phyloP scores from a whole-genome alignment of 2,797 vertebrate genomes.

The Nannoperca australis region DNA sequence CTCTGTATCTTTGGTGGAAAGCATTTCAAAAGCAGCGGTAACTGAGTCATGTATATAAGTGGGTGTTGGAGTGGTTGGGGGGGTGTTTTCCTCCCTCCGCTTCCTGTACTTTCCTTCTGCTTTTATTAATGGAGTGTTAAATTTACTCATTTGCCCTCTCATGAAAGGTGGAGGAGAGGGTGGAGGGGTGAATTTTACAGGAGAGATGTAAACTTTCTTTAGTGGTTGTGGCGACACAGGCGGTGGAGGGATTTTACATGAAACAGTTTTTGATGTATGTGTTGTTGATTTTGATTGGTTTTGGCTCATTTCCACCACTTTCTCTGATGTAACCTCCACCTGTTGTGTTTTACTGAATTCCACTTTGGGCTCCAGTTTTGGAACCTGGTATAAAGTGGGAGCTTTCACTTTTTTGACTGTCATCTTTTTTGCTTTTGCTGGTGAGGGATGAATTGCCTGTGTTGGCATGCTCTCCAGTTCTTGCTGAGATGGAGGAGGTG shows the following conservation, averaged over 20 bases:
- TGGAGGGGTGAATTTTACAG: constrained; percentile 87
- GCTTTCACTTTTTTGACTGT: constrained; percentile 83
- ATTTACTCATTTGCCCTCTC: constrained; percentile 88
- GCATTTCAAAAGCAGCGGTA: constrained; percentile 75
- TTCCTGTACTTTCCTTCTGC: constrained; percentile 91
- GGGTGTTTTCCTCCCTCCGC: constrained; percentile 84
- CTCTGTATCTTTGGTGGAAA: constrained; percentile 68
- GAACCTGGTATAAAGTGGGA: constrained; percentile 77
- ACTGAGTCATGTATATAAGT: constrained; percentile 77
- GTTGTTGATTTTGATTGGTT: constrained; percentile 55
- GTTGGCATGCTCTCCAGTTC: constrained; percentile 82
- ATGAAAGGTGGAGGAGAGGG: constrained; percentile 80
- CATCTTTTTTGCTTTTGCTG: constrained; percentile 80
- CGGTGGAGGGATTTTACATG: constrained; percentile 68
- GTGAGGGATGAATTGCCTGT: constrained; percentile 60
- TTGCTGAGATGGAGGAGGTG: constrained; percentile 84
- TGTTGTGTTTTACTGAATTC: constrained; percentile 67
- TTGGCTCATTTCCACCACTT: constrained; percentile 58
- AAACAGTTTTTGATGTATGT: constrained; percentile 57
- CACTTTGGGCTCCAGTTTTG: constrained; percentile 84
- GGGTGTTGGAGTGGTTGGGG: constrained; percentile 73
- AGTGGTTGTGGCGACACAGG: constrained; percentile 78
- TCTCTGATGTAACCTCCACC: constrained; percentile 47
- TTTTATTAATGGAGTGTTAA: constrained; percentile 94
- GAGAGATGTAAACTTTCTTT: constrained; percentile 79